Base-by-base conservation (phyloP, 1,140 invertebrate species). In the Drosophila sucinea region DNA sequence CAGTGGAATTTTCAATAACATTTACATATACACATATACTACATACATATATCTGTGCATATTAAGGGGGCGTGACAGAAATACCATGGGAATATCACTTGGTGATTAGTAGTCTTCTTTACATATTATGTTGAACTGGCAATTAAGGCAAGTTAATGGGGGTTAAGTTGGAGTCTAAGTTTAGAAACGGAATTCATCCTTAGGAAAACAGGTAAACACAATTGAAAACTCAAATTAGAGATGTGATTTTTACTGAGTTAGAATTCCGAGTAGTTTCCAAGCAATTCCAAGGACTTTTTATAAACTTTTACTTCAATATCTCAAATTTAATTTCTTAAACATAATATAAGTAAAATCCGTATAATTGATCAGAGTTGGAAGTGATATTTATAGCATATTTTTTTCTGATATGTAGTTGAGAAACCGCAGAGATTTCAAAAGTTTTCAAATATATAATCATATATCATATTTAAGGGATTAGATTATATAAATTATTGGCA, bases 71-170 rank as follows among this genome's bases (percentile, higher is more conserved):
- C 77, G 78, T 85, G 78, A 44, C 60, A 32, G 23, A 77, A 66
- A 65, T 78, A 78, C 75, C 81, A 85, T 70, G 70, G 79, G 61
- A 85, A 81, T 51, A 51, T 60, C 47, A 67, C 35, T 69, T 29
- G 33, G 44, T 25, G 70, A 73, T 69, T 66, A 65, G 60, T 66
- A 65, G 60, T 55, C 54, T 1, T 58, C 35, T 51, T 17, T 47
- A 23, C 17, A 23, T 17, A 23, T 2, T 17, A 67, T 67, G 66
- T 60, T 62, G 58, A 54, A 30, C 57, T 32, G 58, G 41, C 75
- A 77, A 77, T 77, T 77, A 77, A 67, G 35, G 54, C 30, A 35
- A 35, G 32, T 58, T 25, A 58, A 58, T 58, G 32, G 17, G 56
- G 44, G 44, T 27, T 51, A 51, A 51, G 8, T 27, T 51, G 8